Percentiles rank a stretch among this genome's conserved stretches.
These are phyloP conservation scores for Darevskia nairensis DNA, from an alignment of 2,797 vertebrate species.

Conservation along the genomic window DNA sequence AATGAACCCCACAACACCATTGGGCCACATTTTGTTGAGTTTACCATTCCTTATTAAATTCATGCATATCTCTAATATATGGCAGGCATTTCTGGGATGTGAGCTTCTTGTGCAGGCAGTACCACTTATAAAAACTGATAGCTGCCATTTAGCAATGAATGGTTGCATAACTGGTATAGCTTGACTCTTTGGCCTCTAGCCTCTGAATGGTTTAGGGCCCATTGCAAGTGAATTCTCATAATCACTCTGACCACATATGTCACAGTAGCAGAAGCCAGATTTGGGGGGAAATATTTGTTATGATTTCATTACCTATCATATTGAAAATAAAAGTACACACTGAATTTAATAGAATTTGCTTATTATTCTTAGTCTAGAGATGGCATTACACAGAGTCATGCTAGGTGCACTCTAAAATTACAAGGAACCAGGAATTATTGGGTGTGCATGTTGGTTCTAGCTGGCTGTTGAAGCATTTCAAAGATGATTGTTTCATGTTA, in stretches of 20 bases:
- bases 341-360: no score
- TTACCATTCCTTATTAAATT: not conserved
- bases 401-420: constrained; percentile 23
- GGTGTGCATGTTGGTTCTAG: constrained; percentile 8
- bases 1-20: no score
- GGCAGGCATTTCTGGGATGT: not conserved
- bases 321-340: no score
- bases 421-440: not conserved
- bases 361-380: not conserved
- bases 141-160: not conserved
- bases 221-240: not conserved
- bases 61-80: not conserved
- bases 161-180: not conserved
- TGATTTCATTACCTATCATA: no score
- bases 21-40: not conserved
- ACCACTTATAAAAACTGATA: not conserved
- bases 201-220: not conserved
- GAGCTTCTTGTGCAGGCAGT: not conserved
- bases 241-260: not conserved
- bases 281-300: not conserved
- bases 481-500: not conserved
- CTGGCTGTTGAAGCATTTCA: not conserved
- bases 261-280: not conserved
- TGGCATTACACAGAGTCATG: not conserved
- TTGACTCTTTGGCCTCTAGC: not conserved